Base-by-base conservation (phyloP, 2,113 vertebrate genomes). In the Serinus canaria region DNA sequence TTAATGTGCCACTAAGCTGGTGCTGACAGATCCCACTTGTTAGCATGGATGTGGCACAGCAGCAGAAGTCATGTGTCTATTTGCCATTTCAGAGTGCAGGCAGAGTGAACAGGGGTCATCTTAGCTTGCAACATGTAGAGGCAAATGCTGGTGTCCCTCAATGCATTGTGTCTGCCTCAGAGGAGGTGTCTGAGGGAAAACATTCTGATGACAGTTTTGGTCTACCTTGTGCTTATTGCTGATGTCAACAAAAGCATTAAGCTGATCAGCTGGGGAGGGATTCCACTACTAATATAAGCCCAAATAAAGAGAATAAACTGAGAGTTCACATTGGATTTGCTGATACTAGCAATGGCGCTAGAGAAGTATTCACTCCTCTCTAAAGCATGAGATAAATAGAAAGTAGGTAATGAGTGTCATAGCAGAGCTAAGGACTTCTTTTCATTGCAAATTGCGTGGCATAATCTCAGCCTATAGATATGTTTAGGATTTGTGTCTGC, bases 1-100 rank as follows among this genome's bases (percentile, higher is more conserved):
- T 35, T 86, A 35, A 63, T 23, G 7, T 63, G 16, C 52, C 22
- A 31, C 64, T 86, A 67, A 90, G 55, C 85, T 67, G 43, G 14
- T 89, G 86, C 83, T 96, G 89, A 67, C 76, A 88, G 55, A 73
- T 91, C 17, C 31, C 53, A 4, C n/a, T 79, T 73, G 33, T 37
- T 90, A 74, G 49, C 21, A 1, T 56, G 64, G 60, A 78, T 56
- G 55, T 74, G 80, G 44, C 64, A 19, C 67, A 83, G 92, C 76
- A 80, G 70, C 62, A 77, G 50, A 55, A 47, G 35, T 89, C 79
- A 86, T 1, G 0, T 90, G 72, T 55, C 13, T 67, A 50, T 90
- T 69, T 6, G 1, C n/a, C 15, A 46, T 83, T 69, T 77, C 43
- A 47, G 46, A 83, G 15, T 13, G 10, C 1, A 8, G n/a, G 23